phyloP scores from a whole-genome alignment of 2,888 invertebrate species.

The Lithophane ornitopus region DNA sequence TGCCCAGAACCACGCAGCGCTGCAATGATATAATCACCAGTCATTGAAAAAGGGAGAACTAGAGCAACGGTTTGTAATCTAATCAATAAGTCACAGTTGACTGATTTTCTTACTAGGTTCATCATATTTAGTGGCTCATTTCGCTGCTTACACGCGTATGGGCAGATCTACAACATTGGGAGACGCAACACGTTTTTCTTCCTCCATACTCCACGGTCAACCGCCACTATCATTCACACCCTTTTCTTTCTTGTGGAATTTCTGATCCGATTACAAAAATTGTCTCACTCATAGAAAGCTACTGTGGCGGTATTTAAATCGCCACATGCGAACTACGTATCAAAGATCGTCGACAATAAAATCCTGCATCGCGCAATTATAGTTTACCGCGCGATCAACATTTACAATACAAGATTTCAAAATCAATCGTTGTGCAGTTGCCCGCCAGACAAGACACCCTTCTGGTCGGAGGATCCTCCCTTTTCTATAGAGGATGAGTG shows the following conservation, averaged over 20 bases:
- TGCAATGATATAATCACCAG: slow-evolving; percentile 1
- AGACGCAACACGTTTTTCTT: background rate
- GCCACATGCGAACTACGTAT: no score
- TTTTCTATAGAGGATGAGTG: no score
- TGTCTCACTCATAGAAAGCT: background rate
- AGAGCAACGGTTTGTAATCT: slow-evolving; percentile 31
- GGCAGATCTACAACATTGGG: no score
- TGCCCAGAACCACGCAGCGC: background rate
- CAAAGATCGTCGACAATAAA: no score
- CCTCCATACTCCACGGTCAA: background rate
- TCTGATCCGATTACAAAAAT: background rate
- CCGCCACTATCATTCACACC: background rate
- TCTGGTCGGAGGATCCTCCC: no score
- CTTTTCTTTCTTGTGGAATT: background rate
- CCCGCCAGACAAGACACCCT: no score
- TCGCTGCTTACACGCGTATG: background rate
- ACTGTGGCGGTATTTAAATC: no score
- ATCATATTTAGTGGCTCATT: slow-evolving; percentile 12
- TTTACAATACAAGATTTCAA: no score
- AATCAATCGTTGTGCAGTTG: no score
- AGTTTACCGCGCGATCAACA: no score
- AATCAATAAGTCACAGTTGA: slow-evolving; percentile 24
- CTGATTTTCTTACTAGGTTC: background rate
- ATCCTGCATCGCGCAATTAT: no score
- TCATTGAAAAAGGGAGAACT: slow-evolving; percentile 9